Percentiles rank a stretch among this genome's conserved stretches.
Evolutionary conservation across 2,113 vertebrate genomes (phyloP).

Genomic region (Pedetes capensis): DNA sequence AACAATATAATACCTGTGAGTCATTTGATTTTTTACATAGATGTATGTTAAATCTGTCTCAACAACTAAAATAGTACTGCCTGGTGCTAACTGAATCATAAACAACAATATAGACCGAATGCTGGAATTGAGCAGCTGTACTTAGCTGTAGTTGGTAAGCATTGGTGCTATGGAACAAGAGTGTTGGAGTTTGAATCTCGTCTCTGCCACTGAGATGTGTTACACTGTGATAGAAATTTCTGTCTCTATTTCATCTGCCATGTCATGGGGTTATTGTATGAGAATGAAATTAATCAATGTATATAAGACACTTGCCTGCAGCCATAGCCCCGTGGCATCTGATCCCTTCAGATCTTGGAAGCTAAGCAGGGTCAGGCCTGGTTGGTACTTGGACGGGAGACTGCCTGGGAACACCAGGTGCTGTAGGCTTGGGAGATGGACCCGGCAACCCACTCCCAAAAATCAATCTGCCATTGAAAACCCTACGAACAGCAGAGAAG

Average conservation of each 20-base stretch:
- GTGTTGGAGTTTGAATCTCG: background rate
- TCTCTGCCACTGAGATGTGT: background rate
- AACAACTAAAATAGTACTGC: background rate
- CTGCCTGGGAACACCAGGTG: too few species aligned
- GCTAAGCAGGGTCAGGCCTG: too few species aligned
- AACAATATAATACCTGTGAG: background rate
- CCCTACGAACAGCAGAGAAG: too few species aligned
- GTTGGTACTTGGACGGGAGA: too few species aligned
- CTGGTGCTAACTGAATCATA: background rate
- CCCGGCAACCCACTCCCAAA: too few species aligned
- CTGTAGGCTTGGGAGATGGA: too few species aligned
- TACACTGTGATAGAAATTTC: background rate
- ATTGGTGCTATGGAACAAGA: background rate
- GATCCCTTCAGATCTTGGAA: too few species aligned
- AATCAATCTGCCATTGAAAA: too few species aligned
- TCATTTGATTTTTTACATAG: background rate
- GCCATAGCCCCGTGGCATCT: too few species aligned
- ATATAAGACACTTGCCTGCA: too few species aligned
- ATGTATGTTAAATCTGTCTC: background rate
- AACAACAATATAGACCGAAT: background rate
- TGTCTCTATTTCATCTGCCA: background rate
- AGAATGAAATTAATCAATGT: conserved; percentile 9
- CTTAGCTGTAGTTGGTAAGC: background rate
- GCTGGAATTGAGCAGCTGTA: background rate
- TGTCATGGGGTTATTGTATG: background rate